Conservation (phyloP, 1,140 invertebrate genomes). For the Idris sp. region DNA sequence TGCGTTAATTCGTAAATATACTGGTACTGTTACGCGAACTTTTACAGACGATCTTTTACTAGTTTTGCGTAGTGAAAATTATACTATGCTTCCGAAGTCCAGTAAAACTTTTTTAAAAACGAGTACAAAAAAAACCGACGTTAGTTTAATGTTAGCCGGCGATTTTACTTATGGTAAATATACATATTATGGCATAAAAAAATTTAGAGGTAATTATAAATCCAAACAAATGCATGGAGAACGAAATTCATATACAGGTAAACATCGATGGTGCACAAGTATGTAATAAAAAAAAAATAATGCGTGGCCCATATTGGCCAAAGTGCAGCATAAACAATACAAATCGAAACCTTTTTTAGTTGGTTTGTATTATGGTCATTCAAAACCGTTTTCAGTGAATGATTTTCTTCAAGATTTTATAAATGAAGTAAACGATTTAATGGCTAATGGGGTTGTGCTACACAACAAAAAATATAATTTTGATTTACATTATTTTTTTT, state of each 20-base stretch:
- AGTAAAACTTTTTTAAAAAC: slow-evolving; percentile 6
- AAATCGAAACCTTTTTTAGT: no score
- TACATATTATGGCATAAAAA: slow-evolving; percentile 2
- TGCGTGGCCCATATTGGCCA: no score
- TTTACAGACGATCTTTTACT: slow-evolving; percentile 10
- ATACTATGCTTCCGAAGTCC: background rate
- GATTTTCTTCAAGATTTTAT: no score
- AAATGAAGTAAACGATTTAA: slow-evolving; percentile 1
- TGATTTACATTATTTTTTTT: background rate
- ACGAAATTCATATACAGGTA: no score
- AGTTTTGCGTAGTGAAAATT: slow-evolving; percentile 10
- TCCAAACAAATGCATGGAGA: no score
- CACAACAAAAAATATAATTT: background rate
- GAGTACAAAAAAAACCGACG: background rate
- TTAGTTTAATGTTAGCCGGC: background rate
- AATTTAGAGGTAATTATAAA: background rate
- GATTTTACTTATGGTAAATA: slow-evolving; percentile 1
- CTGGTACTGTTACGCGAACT: background rate
- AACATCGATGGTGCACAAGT: no score
- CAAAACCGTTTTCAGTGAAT: no score
- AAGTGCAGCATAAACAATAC: no score
- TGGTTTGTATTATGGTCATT: no score
- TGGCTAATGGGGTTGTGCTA: background rate
- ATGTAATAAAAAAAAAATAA: no score
- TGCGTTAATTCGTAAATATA: background rate